A percentile compares a stretch with the other conserved stretches of the same genome.
phyloP scores from a whole-genome alignment of 2,888 invertebrate genomes.

The Deroplatys truncata region DNA sequence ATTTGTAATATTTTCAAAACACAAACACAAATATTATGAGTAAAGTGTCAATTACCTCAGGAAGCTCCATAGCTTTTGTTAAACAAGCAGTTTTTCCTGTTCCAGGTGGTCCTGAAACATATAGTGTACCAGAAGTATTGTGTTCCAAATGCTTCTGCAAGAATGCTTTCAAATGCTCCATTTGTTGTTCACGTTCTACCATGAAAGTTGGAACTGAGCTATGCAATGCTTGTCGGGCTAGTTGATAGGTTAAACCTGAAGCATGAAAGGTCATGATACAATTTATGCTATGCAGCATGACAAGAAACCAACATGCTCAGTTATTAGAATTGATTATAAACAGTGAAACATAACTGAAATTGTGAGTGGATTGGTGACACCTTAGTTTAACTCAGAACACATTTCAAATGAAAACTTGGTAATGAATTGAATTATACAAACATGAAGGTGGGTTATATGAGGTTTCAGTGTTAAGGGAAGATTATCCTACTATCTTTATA shows the following conservation, averaged over 20 bases:
- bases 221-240: constrained; percentile 50
- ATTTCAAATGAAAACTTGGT: too few relatives aligned
- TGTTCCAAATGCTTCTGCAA: constrained; percentile 61
- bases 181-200: constrained; percentile 78
- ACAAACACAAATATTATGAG: too few relatives aligned
- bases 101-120: constrained; percentile 95
- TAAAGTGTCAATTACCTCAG: constrained; percentile 50
- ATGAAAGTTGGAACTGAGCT: constrained; percentile 50
- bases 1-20: too few relatives aligned
- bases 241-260: constrained; percentile 22
- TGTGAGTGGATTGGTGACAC: too few relatives aligned
- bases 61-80: constrained; percentile 63
- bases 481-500: too few relatives aligned
- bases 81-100: constrained; percentile 94
- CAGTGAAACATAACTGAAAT: too few relatives aligned
- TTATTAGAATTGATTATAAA: too few relatives aligned
- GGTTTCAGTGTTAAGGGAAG: too few relatives aligned
- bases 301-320: not conserved
- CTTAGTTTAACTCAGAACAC: too few relatives aligned
- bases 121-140: constrained; percentile 73
- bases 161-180: constrained; percentile 63
- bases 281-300: not conserved
- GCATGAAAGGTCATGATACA: not conserved
- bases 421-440: too few relatives aligned
- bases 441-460: too few relatives aligned